phyloP scores from a whole-genome alignment of 2,888 invertebrate genomes.

The Pharmacophagus antenor region DNA sequence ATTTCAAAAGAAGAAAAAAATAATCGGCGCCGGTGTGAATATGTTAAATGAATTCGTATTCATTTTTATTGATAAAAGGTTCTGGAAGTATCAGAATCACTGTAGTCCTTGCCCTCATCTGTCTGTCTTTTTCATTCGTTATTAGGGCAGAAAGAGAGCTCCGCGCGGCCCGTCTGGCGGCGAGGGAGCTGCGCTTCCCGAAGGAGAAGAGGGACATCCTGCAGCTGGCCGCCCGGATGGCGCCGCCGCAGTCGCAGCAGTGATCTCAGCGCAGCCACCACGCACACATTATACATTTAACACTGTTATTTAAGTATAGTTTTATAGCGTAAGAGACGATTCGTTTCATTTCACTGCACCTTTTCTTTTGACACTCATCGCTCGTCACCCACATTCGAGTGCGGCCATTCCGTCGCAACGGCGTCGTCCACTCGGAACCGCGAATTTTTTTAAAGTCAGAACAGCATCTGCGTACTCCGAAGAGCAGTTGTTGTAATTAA shows the following conservation, averaged over 20 bases:
- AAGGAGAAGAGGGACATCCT: conserved; percentile 97
- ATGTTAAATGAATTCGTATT: no score
- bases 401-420: no score
- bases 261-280: conserved; percentile 61
- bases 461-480: no score
- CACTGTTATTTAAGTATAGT: conserved; percentile 67
- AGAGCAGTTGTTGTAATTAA: no score
- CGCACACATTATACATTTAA: conserved; percentile 46
- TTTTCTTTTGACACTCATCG: conserved; percentile 9
- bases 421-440: no score
- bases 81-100: no score
- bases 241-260: conserved; percentile 71
- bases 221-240: conserved; percentile 93
- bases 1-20: no score
- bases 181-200: conserved; percentile 94
- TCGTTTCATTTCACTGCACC: conserved; percentile 52
- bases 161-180: conserved; percentile 91
- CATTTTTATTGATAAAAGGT: no score
- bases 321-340: conserved; percentile 58
- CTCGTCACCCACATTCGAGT: no score
- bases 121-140: neutral
- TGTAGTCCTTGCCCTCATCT: no score
- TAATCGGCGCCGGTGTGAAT: no score
- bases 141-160: conserved; percentile 90
- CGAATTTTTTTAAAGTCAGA: no score